phyloP scores from a whole-genome alignment of 2,797 vertebrate species.

The Anguilla marmorata region DNA sequence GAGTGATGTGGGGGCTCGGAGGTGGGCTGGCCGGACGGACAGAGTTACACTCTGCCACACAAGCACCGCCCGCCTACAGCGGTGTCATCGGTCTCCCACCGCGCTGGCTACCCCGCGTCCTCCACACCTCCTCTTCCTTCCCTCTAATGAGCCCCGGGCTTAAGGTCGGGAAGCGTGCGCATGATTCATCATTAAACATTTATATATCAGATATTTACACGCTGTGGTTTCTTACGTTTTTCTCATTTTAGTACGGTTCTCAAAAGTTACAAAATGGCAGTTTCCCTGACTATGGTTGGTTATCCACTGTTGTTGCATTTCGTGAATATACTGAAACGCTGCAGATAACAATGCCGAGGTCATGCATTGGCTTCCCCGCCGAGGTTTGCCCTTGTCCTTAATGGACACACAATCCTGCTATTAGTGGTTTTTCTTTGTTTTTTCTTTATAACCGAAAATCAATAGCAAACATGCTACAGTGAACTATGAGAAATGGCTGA shows the following conservation, averaged over 20 bases:
- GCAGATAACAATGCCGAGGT: background rate
- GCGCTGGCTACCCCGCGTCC: background rate
- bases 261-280: background rate
- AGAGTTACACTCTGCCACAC: conserved; percentile 15
- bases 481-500: too few relatives aligned
- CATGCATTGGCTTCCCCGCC: background rate
- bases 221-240: background rate
- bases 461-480: background rate
- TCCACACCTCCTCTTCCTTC: background rate
- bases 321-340: background rate
- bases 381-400: background rate
- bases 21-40: background rate
- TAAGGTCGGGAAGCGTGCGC: background rate
- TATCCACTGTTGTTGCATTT: background rate
- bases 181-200: background rate
- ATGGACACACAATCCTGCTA: background rate
- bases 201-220: background rate
- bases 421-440: background rate
- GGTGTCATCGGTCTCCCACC: background rate
- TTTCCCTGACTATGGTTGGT: background rate
- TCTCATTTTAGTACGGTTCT: background rate
- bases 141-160: background rate
- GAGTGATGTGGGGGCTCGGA: conserved; percentile 42
- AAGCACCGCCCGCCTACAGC: background rate
- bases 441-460: background rate